Conservation (phyloP, 2,797 vertebrate species). For the Vireo griseus region DNA sequence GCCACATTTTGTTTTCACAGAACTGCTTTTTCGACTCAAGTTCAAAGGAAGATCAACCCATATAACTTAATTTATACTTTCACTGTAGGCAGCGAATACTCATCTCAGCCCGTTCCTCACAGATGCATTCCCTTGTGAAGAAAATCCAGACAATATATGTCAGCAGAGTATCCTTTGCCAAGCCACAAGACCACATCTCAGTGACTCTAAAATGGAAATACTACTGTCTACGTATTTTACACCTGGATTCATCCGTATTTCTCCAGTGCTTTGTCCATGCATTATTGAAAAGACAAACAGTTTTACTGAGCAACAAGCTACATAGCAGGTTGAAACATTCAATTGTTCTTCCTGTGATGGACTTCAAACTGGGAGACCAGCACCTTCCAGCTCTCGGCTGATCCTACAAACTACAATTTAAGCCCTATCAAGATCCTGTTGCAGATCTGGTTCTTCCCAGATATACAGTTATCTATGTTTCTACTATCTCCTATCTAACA, state of each 20-base stretch:
- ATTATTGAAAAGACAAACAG: neutral
- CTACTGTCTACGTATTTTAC: neutral
- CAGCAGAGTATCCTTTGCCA: neutral
- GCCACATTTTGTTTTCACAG: slow-evolving; percentile 17
- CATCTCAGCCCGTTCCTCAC: neutral
- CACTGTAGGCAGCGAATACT: neutral
- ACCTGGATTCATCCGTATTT: neutral
- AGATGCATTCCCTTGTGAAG: neutral
- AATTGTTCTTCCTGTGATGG: neutral
- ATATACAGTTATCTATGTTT: neutral
- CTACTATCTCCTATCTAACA: neutral
- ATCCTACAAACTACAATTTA: neutral
- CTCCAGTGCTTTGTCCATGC: neutral
- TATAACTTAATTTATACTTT: slow-evolving; percentile 14
- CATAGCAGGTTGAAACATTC: rapidly evolving
- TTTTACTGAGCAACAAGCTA: neutral
- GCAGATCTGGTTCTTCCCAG: neutral
- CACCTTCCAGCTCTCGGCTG: neutral
- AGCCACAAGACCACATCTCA: neutral
- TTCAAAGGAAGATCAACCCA: slow-evolving; percentile 29
- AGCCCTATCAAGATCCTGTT: neutral
- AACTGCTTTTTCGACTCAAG: neutral
- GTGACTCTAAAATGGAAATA: neutral
- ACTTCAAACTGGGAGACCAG: neutral
- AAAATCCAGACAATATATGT: neutral